Evolutionary conservation across 2,888 invertebrate genomes (phyloP), one percentile per base, ranked within the genome.

Genomic region (Epiblema foenella): DNA sequence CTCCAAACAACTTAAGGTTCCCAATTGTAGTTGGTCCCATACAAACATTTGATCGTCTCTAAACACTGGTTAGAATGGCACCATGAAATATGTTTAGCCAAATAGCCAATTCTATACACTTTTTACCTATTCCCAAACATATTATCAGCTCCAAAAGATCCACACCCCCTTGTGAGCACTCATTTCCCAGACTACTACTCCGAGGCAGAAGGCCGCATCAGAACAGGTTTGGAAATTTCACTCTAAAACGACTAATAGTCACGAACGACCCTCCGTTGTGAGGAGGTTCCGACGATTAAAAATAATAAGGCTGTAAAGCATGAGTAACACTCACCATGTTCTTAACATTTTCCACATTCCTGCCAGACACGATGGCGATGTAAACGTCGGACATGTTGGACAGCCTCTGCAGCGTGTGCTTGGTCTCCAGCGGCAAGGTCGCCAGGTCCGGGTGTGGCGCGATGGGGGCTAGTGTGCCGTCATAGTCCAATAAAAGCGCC

Each of bases 361-460:
- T 94, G 3, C 98, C 98, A 0, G 98, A 98, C 62, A 98, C 95
- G 78, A 98, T 96, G 29, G 98, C 97, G 76, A 98, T 97, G 85
- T 97, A 97, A 10, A 97, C 97, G 80, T 98, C 98, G 0, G 97
- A 95, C 91, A 97, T 95, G 85, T 98, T 97, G 18, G 97, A 96
- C 7, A 98, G 92, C 79, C 97, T 94, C 83, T 97, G 97, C 39
- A 98, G 92, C 11, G 97, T 96, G 85, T 97, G 95, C 83, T 97
- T 97, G 9, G 98, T 97, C 89, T 98, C 98, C 11, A 96, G 91
- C 0, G 98, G 97, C 51, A 98, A 93, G 0, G 96, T 96, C n/a
- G 98, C 98, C 75, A 98, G 91, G 89, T 98, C 97, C 0, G 98
- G 98, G 90, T 98, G 98, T 0, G 97, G 97, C 0, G 98, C 98